A percentile compares a stretch with the other conserved stretches of the same genome.
phyloP scores from a whole-genome alignment of 2,888 invertebrate genomes.

The Clusia tigrina region DNA sequence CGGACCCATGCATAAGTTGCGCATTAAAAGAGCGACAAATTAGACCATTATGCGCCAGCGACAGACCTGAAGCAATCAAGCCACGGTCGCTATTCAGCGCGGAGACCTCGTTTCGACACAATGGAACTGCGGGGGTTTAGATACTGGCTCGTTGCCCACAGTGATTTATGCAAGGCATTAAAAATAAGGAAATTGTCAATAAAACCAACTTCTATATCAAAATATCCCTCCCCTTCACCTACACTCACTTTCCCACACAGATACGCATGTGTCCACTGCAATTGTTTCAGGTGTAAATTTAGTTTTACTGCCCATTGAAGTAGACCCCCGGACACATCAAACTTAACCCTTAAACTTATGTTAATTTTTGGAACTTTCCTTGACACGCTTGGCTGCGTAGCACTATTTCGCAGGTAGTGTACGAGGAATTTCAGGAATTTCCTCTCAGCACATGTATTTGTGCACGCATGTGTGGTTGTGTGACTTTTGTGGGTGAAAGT shows the following conservation, averaged over 20 bases:
- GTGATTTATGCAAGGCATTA: slow-evolving; percentile 9
- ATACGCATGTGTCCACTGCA: slow-evolving; percentile 18
- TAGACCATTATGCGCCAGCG: neutral
- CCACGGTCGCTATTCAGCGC: neutral
- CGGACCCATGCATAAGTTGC: neutral
- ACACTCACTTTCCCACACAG: slow-evolving; percentile 7
- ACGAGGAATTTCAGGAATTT: neutral
- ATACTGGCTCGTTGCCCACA: neutral
- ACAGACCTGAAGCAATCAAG: neutral
- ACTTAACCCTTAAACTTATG: slow-evolving; percentile 1
- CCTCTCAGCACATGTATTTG: no score
- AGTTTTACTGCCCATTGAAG: no score
- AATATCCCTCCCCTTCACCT: no score
- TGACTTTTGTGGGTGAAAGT: neutral
- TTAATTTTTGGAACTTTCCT: neutral
- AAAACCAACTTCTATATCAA: no score
- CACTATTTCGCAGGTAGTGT: no score
- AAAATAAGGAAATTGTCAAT: slow-evolving; percentile 33
- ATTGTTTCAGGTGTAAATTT: no score
- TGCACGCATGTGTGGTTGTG: neutral
- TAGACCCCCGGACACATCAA: neutral
- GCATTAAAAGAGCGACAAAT: neutral
- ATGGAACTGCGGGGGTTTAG: slow-evolving; percentile 13
- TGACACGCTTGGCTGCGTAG: neutral
- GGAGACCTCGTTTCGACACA: neutral